phyloP scores from a whole-genome alignment of 2,888 invertebrate genomes.

The Polymixis flavicincta region DNA sequence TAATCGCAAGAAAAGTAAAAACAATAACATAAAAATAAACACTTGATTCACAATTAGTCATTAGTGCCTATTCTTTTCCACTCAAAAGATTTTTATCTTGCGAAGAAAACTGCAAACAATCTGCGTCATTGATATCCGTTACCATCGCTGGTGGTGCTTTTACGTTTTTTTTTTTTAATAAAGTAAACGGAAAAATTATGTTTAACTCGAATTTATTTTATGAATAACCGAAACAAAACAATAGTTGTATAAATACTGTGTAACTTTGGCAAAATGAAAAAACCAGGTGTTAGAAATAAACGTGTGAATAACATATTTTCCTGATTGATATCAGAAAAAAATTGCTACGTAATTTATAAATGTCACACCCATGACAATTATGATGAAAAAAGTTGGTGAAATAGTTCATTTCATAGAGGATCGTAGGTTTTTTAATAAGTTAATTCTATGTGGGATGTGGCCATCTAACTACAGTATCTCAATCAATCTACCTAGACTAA shows the following conservation, averaged over 20 bases:
- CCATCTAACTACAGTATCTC: neutral
- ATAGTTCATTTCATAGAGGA: neutral
- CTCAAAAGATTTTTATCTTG: no score
- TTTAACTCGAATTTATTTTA: neutral
- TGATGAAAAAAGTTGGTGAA: no score
- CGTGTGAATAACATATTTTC: no score
- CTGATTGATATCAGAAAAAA: no score
- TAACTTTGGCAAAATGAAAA: no score
- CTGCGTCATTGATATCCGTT: neutral
- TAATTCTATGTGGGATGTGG: neutral
- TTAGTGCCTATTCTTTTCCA: no score
- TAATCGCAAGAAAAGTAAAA: no score
- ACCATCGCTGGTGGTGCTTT: neutral
- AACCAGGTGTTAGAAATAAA: no score
- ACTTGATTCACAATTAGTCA: neutral
- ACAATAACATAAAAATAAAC: no score
- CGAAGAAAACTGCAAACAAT: no score
- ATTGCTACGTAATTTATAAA: slow-evolving; percentile 9
- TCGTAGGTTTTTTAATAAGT: neutral
- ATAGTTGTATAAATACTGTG: neutral
- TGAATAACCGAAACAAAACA: neutral
- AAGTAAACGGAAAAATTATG: neutral
- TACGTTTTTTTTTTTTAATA: neutral
- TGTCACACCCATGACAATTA: neutral
- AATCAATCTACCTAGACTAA: neutral